Evolutionary conservation across 2,113 vertebrate genomes (phyloP), one percentile per base, ranked within the genome.

Genomic region (Lepisosteus oculatus): DNA sequence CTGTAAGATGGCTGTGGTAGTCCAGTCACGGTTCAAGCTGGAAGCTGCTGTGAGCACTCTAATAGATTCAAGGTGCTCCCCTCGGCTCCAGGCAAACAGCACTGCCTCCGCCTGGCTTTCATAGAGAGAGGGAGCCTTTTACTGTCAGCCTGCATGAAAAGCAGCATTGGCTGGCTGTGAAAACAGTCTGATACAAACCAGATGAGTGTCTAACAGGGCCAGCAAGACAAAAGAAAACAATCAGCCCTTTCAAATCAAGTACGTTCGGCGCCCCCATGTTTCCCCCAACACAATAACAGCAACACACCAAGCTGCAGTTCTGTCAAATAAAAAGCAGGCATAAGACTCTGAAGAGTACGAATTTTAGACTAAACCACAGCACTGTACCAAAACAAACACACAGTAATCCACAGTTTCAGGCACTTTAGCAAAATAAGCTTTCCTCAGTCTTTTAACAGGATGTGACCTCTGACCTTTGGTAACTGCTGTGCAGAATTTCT

Each of bases 151-250:
- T 90, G 90, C 81, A 88, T 90, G 87, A 91, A 92, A 92, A 89
- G 91, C 92, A 92, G 90, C 89, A 85, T 88, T 88, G 90, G 88
- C 76, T 94, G 92, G 92, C 92, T 92, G 92, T 93, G 92, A 94
- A 94, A 93, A 92, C 88, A 93, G 88, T 90, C 90, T 94, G 91
- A 94, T 93, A 89, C 83, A 93, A 94, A 95, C 91, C 93, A 95
- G 93, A 95, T 94, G 94, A 68, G 91, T 90, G 85, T 88, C 90
- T 87, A 80, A 86, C 84, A 91, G 85, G 82, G 86, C 88, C 89
- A 89, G 88, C 85, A 93, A 86, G 90, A 92, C 92, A 92, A 93
- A 93, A 86, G 86, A 87, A 92, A 92, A 93, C 90, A 93, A 93
- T 88, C 85, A 86, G 88, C 82, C 92, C 89, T 91, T 93, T 94